phyloP scores from a whole-genome alignment of 2,113 vertebrate genomes.

The Thymallus thymallus region DNA sequence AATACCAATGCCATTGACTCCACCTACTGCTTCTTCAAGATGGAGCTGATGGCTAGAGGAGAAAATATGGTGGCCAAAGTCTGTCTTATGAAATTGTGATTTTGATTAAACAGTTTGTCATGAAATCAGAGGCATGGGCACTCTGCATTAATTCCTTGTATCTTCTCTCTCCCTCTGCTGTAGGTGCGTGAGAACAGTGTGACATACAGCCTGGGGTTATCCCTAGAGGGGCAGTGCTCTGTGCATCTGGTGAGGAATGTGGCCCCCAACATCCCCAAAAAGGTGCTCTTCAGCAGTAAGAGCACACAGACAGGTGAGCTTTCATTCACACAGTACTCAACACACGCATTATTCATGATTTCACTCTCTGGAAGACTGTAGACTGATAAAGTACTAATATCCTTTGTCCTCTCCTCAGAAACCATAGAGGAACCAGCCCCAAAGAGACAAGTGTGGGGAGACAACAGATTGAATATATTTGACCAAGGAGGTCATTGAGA shows the following conservation, averaged over 20 bases:
- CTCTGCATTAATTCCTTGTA: neutral
- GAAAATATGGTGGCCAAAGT: slow-evolving; percentile 90
- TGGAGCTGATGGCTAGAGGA: slow-evolving; percentile 92
- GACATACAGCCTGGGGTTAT: slow-evolving; percentile 74
- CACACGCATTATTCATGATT: slow-evolving; percentile 9
- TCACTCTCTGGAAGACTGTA: neutral
- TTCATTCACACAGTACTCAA: neutral
- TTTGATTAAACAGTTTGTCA: neutral
- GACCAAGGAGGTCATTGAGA: neutral
- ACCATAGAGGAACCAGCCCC: slow-evolving; percentile 74
- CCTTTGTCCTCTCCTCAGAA: slow-evolving; percentile 55
- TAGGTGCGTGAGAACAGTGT: slow-evolving; percentile 92
- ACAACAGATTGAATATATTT: slow-evolving; percentile 21
- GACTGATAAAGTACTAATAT: slow-evolving; percentile 14
- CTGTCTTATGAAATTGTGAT: slow-evolving; percentile 15
- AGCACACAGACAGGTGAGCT: slow-evolving; percentile 72
- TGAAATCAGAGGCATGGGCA: neutral
- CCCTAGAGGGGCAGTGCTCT: slow-evolving; percentile 75
- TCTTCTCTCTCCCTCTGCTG: neutral
- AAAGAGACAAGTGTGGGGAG: slow-evolving; percentile 79
- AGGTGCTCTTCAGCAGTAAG: slow-evolving; percentile 76
- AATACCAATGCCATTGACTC: slow-evolving; percentile 89
- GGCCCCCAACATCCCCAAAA: slow-evolving; percentile 84
- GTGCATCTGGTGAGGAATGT: slow-evolving; percentile 89
- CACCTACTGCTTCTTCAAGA: slow-evolving; percentile 91